Percentiles rank a stretch among this genome's conserved stretches.
These are phyloP conservation scores for Peromyscus aztecus DNA, from an alignment of 2,797 vertebrate genomes.

Conservation along the genomic window DNA sequence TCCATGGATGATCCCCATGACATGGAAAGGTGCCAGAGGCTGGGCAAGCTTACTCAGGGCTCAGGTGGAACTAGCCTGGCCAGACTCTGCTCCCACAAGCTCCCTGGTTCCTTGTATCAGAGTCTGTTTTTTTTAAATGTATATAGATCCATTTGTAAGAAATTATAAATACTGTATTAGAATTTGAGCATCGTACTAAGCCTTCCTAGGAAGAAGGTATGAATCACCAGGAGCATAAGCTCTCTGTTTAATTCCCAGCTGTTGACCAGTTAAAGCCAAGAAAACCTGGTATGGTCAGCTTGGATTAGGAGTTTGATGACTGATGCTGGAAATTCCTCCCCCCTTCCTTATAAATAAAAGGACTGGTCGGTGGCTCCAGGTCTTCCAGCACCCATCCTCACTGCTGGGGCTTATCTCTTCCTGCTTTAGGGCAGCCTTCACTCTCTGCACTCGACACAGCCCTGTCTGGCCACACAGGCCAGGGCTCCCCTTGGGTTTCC, in stretches of 20 bases:
- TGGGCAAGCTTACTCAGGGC: neutral
- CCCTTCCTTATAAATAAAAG: neutral
- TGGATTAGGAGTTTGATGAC: neutral
- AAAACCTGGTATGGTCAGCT: neutral
- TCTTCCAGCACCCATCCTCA: neutral
- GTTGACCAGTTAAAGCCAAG: neutral
- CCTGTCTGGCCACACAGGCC: neutral
- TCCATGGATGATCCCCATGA: neutral
- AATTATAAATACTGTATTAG: constrained; percentile 2
- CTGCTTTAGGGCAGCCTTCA: neutral
- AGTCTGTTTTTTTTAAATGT: neutral
- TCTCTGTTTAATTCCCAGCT: neutral
- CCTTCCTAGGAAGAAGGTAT: neutral
- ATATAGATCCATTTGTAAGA: constrained; percentile 3
- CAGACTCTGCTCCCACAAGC: neutral
- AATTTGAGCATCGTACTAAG: neutral
- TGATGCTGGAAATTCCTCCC: constrained; percentile 16
- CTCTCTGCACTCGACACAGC: neutral
- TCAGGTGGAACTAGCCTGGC: rapidly evolving
- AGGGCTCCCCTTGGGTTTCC: neutral
- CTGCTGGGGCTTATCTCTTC: neutral
- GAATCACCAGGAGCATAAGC: constrained; percentile 17
- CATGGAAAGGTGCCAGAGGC: neutral
- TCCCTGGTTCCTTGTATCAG: neutral
- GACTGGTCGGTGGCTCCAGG: neutral